Percentiles rank a stretch among this genome's conserved stretches.
These are phyloP conservation scores for Himantopus leucocephalus DNA, from an alignment of 2,113 vertebrate genomes.

Conservation along the genomic window DNA sequence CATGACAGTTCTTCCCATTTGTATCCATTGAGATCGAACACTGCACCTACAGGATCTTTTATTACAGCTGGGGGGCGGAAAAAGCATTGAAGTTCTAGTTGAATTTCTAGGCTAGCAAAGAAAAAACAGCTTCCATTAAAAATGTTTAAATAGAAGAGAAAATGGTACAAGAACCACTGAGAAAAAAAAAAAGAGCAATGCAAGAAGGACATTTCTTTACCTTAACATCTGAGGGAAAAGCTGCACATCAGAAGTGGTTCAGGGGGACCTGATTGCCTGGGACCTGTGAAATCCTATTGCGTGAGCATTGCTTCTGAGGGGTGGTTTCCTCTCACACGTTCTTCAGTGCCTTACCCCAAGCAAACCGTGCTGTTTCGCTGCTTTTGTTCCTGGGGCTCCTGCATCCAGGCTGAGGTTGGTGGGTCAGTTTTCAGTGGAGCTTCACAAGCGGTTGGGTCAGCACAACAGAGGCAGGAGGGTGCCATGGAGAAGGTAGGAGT, in stretches of 20 bases:
- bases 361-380: neutral
- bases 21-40: neutral
- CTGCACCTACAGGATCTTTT: neutral
- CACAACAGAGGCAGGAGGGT: neutral
- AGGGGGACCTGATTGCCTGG: neutral
- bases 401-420: neutral
- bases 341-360: neutral
- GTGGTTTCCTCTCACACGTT: neutral
- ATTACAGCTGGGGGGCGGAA: neutral
- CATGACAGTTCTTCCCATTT: neutral
- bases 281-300: neutral
- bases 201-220: neutral
- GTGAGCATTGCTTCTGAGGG: neutral
- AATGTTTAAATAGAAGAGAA: neutral
- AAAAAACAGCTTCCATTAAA: neutral
- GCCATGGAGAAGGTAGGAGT: accelerated
- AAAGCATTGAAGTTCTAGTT: neutral
- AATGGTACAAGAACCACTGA: neutral
- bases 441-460: neutral
- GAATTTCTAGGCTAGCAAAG: neutral
- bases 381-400: neutral
- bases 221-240: neutral
- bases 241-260: neutral
- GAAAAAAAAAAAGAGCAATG: neutral
- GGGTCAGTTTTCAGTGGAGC: neutral